Evolutionary conservation across 2,888 invertebrate species (phyloP), one percentile per base, ranked within the genome.

Genomic region (Thumatha senex): DNA sequence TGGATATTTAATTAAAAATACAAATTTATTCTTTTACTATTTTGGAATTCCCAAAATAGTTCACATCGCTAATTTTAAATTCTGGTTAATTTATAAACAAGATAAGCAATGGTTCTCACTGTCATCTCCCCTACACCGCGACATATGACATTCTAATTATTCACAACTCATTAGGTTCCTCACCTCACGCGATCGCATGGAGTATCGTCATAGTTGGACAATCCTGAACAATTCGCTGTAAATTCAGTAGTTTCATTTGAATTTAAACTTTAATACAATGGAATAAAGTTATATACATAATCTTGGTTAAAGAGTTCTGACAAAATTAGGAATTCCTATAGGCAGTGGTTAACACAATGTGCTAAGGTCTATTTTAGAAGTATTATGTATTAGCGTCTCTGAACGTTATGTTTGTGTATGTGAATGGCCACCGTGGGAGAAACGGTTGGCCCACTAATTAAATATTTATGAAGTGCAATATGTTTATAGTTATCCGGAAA

Each of bases 181-280:
- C 88, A 87, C 80, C 79, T 81, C 88, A 87, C 82, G 86, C 84
- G 77, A 85, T 83, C 72, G 81, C 85, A 74, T 82, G 85, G 76
- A 72, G 78, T 74, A 70, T 66, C 74, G 84, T 82, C 78, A 85
- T 82, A 85, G 80, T 75, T 72, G 76, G 78, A 63, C 80, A 74
- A 69, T 62, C 64, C 56, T 61, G 35, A 11, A 11, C 42, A 42
- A 29, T 50, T 59, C 51, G 24, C 52, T 14, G 40, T 50, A 39
- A 11, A 51, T n/a, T 14, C 35, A 7, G 11, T 7, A 1, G 41
- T 7, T 42, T 12, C 40, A 47, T 36, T 44, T 33, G 0, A 72
- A 51, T 63, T 56, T 58, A 1, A 58, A 50, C 70, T 53, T 53
- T 70, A 70, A 33, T 0, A 0, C 0, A 5, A 2, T 0, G 0